A percentile compares a stretch with the other conserved stretches of the same genome.
Conservation (phyloP, 1,140 invertebrate genomes). For the Drosophila sproati region DNA sequence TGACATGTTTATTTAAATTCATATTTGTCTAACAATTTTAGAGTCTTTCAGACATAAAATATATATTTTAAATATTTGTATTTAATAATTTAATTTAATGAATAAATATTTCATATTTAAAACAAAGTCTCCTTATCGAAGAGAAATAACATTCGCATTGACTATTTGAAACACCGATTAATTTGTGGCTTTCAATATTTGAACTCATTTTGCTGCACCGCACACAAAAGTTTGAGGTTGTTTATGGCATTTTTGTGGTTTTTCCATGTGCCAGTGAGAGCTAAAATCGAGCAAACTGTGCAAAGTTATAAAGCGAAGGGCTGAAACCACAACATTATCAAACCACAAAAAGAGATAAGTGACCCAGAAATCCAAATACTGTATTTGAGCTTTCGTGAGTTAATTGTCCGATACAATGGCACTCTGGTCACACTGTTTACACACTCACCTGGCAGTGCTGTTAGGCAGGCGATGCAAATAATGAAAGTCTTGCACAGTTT, state of each 20-base stretch:
- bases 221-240: conserved; percentile 18
- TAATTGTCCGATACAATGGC: conserved; percentile 7
- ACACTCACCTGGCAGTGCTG: conserved; percentile 67
- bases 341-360: conserved; percentile 49
- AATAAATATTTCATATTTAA: neutral
- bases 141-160: neutral
- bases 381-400: neutral
- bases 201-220: neutral
- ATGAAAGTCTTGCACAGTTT: conserved; percentile 51
- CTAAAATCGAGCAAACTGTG: neutral
- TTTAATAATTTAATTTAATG: neutral
- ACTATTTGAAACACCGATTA: conserved; percentile 12
- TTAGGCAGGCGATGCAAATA: conserved; percentile 52
- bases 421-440: conserved; percentile 8
- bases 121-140: neutral
- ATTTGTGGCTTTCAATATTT: conserved; percentile 33
- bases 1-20: no score
- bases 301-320: conserved; percentile 2
- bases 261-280: neutral
- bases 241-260: conserved; percentile 41
- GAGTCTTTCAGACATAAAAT: no score
- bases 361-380: neutral
- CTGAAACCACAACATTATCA: conserved; percentile 51
- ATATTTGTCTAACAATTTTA: no score
- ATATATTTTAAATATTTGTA: no score